Conservation (phyloP, 2,797 vertebrate genomes). For the Leucoraja ocellata region DNA sequence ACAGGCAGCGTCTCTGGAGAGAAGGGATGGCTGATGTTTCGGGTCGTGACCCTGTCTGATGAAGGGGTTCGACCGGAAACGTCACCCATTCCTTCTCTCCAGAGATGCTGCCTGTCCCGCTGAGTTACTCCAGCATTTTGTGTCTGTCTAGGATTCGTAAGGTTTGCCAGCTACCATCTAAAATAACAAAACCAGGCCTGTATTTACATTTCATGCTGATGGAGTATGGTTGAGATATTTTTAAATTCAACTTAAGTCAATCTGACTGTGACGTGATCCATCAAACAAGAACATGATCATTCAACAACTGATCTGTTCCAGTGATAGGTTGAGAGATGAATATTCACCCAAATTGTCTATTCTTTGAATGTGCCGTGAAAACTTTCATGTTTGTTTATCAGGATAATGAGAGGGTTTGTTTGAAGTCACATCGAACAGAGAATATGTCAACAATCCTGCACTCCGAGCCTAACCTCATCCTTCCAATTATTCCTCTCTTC, state of each 20-base stretch:
- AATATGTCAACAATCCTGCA: not conserved
- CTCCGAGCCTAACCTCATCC: not conserved
- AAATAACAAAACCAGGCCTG: not conserved
- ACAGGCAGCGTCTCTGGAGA: too few species aligned
- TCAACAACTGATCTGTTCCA: not conserved
- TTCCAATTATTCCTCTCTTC: not conserved
- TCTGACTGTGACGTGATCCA: not conserved
- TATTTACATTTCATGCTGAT: not conserved
- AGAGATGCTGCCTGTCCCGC: too few species aligned
- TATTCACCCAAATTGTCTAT: not conserved
- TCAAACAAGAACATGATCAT: not conserved
- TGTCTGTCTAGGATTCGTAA: too few species aligned
- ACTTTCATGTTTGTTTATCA: not conserved
- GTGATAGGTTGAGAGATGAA: not conserved
- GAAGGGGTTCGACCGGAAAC: too few species aligned
- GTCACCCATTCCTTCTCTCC: too few species aligned
- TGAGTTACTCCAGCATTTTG: too few species aligned
- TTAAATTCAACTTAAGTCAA: not conserved
- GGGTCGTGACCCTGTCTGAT: too few species aligned
- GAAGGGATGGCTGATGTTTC: too few species aligned
- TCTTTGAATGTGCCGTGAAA: not conserved
- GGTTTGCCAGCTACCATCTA: not conserved
- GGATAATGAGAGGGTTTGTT: not conserved
- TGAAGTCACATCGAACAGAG: not conserved
- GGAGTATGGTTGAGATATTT: not conserved